These are phyloP conservation scores for Epizoanthus ramosus DNA, from an alignment of 92 coral and sea anemone genomes.

Conservation along the genomic window DNA sequence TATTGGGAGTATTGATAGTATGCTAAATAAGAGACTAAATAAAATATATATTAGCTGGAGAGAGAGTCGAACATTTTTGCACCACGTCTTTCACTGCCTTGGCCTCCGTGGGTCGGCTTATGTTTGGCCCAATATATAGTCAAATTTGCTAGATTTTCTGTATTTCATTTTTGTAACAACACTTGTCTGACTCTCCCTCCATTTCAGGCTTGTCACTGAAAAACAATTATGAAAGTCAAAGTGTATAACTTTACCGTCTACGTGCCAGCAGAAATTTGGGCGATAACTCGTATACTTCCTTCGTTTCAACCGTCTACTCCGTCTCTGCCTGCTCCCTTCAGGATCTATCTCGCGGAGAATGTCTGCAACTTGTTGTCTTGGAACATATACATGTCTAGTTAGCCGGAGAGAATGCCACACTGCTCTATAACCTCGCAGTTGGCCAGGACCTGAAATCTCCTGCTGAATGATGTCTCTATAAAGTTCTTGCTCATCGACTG, in stretches of 20 bases:
- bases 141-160: too few relatives aligned
- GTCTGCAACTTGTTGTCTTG: conserved; percentile 46
- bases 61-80: too few relatives aligned
- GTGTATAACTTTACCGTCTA: conserved; percentile 38
- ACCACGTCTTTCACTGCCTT: too few relatives aligned
- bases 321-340: conserved; percentile 46
- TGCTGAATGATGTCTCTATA: conserved; percentile 43
- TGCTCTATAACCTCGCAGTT: conserved; percentile 51
- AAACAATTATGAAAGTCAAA: too few relatives aligned
- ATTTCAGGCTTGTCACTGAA: too few relatives aligned
- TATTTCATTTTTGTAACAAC: too few relatives aligned
- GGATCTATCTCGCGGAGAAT: conserved; percentile 51
- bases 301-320: conserved; percentile 48
- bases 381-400: conserved; percentile 43
- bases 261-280: conserved; percentile 61
- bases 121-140: too few relatives aligned
- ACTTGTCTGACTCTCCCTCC: too few relatives aligned
- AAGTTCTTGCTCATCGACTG: conserved; percentile 32
- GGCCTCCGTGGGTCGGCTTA: too few relatives aligned
- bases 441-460: conserved; percentile 52
- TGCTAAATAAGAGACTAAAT: too few relatives aligned
- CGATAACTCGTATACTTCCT: conserved; percentile 43
- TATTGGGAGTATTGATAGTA: too few relatives aligned
- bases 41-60: too few relatives aligned
- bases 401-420: conserved; percentile 57